phyloP scores from a whole-genome alignment of 2,113 vertebrate genomes.

The Gasterosteus aculeatus region DNA sequence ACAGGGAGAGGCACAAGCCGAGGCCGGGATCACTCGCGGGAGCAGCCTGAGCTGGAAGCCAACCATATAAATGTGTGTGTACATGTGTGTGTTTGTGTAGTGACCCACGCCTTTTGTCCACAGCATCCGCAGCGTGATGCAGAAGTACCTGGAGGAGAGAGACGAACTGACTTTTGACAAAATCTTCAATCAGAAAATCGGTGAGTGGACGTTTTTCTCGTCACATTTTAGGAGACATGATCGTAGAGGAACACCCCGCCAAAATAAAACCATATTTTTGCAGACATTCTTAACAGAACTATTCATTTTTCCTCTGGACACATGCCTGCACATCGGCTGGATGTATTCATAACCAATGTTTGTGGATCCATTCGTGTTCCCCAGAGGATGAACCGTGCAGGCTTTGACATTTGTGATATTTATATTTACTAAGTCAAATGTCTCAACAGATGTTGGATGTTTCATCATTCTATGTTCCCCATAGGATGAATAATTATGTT shows the following conservation, averaged over 20 bases:
- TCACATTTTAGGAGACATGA: neutral
- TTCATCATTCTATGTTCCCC: neutral
- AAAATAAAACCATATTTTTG: too few species aligned
- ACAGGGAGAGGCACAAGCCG: slow-evolving; percentile 54
- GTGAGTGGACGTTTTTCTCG: slow-evolving; percentile 80
- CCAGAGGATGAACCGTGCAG: neutral
- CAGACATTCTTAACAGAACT: too few species aligned
- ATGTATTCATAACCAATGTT: too few species aligned
- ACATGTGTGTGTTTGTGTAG: neutral
- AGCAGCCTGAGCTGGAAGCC: neutral
- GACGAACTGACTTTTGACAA: slow-evolving; percentile 97
- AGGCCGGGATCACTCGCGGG: slow-evolving; percentile 42
- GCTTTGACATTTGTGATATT: neutral
- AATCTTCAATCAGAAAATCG: slow-evolving; percentile 98
- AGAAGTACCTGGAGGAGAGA: slow-evolving; percentile 96
- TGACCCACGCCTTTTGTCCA: slow-evolving; percentile 49
- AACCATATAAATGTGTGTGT: neutral
- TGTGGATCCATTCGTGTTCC: neutral
- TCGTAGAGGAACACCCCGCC: too few species aligned
- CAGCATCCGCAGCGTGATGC: slow-evolving; percentile 99
- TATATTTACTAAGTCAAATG: neutral
- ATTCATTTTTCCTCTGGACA: too few species aligned
- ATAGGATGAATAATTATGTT: neutral
- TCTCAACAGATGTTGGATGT: neutral
- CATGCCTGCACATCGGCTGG: too few species aligned